Percentiles rank a stretch among this genome's conserved stretches.
These are phyloP conservation scores for Drosophila ananassae DNA, from an alignment of 1,140 invertebrate genomes.

Conservation along the genomic window DNA sequence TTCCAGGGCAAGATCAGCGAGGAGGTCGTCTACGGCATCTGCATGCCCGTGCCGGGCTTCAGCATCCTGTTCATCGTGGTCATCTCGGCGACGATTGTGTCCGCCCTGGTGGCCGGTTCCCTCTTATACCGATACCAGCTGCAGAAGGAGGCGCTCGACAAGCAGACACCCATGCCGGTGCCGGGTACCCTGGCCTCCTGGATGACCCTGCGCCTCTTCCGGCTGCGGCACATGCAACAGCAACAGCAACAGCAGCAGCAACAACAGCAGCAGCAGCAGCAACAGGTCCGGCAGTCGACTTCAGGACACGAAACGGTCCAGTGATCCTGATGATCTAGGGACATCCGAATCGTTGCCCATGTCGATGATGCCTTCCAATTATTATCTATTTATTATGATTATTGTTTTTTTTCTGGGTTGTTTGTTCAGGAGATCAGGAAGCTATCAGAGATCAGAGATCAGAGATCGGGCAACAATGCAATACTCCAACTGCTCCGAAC, in stretches of 20 bases:
- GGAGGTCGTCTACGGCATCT: slow-evolving; percentile 96
- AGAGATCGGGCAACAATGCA: slow-evolving; percentile 70
- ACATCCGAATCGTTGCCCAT: slow-evolving; percentile 18
- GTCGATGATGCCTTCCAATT: slow-evolving; percentile 26
- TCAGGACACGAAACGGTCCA: slow-evolving; percentile 71
- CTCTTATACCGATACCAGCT: slow-evolving; percentile 90
- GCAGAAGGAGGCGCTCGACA: slow-evolving; percentile 87
- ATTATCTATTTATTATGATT: slow-evolving; percentile 48
- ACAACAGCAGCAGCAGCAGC: slow-evolving; percentile 47
- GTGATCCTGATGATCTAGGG: slow-evolving; percentile 27
- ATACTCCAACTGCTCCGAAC: slow-evolving; percentile 56
- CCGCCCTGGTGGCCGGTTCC: slow-evolving; percentile 90
- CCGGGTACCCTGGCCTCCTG: slow-evolving; percentile 88
- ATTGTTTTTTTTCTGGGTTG: slow-evolving; percentile 36
- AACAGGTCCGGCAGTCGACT: slow-evolving; percentile 35
- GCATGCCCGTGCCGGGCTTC: slow-evolving; percentile 94
- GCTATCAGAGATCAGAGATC: slow-evolving; percentile 16
- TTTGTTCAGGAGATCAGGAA: slow-evolving; percentile 15
- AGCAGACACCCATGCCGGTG: slow-evolving; percentile 85
- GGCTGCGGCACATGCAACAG: slow-evolving; percentile 85
- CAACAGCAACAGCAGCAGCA: slow-evolving; percentile 65
- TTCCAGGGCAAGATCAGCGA: slow-evolving; percentile 94
- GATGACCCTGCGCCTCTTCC: slow-evolving; percentile 89
- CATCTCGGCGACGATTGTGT: slow-evolving; percentile 92
- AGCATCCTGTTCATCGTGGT: slow-evolving; percentile 94